phyloP scores from a whole-genome alignment of 2,797 vertebrate genomes.

The Trichosurus vulpecula region DNA sequence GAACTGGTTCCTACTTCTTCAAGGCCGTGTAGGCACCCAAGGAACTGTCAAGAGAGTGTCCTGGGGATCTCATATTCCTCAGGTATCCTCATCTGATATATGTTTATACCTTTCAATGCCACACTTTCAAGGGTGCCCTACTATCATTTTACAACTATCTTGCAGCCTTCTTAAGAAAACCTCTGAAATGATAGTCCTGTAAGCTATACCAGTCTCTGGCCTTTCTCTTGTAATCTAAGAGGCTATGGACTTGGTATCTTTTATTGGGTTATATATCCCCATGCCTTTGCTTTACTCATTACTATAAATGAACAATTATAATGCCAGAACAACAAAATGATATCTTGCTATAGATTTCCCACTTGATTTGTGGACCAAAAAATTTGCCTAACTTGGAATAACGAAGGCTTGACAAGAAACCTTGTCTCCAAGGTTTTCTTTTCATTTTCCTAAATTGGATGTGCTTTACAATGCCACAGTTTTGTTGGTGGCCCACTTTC shows the following conservation, averaged over 20 bases:
- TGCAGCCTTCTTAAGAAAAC: neutral
- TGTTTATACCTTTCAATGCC: no score
- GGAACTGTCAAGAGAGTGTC: neutral
- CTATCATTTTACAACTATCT: neutral
- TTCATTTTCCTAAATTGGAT: slow-evolving; percentile 8
- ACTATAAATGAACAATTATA: slow-evolving; percentile 34
- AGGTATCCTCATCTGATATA: neutral
- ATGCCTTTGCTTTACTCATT: slow-evolving; percentile 19
- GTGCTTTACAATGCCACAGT: neutral
- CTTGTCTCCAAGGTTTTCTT: neutral
- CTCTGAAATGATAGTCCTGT: neutral
- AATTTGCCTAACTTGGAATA: neutral
- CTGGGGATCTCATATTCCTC: neutral
- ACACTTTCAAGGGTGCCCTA: neutral
- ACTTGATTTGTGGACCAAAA: neutral
- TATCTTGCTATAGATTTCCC: neutral
- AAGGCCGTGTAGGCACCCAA: neutral
- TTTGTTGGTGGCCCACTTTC: neutral
- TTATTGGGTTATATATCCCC: neutral
- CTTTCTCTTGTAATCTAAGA: neutral
- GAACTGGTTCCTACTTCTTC: neutral
- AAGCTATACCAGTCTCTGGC: neutral
- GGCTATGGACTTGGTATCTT: neutral
- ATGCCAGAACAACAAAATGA: slow-evolving; percentile 1
- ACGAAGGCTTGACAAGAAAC: slow-evolving; percentile 26